These are phyloP conservation scores for Peromyscus californicus DNA, from an alignment of 2,113 vertebrate species.

Conservation along the genomic window DNA sequence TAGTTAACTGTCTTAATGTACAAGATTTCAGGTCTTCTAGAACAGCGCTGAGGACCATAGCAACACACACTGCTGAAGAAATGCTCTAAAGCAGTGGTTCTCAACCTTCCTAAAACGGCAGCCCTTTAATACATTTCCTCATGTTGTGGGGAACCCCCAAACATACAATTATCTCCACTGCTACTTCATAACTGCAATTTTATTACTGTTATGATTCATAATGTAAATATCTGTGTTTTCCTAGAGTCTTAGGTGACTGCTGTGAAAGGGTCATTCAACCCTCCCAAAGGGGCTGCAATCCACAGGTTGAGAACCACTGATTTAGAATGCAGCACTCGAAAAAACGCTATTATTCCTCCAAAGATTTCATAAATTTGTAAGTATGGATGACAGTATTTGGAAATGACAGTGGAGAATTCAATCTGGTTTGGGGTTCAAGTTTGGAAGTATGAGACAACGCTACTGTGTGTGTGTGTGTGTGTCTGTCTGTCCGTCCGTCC, in stretches of 20 bases:
- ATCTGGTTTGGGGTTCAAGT: not conserved
- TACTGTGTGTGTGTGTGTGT: not conserved
- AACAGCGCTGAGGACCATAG: not conserved
- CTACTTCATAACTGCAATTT: too few species aligned
- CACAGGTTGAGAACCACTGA: not conserved
- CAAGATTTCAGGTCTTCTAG: not conserved
- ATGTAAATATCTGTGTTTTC: not conserved
- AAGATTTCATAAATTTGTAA: not conserved
- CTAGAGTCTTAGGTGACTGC: not conserved
- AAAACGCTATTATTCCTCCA: not conserved
- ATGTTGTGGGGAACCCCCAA: not conserved
- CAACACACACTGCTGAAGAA: not conserved
- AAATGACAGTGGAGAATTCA: not conserved
- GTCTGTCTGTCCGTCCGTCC: accelerated
- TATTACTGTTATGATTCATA: too few species aligned
- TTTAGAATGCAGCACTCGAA: not conserved
- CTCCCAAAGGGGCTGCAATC: not conserved
- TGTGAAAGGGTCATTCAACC: not conserved
- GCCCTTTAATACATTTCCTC: not conserved
- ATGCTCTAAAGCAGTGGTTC: not conserved
- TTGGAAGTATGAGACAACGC: not conserved
- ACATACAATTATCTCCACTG: not conserved
- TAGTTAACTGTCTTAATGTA: not conserved
- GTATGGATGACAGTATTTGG: not conserved
- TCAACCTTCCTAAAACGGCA: not conserved